These are phyloP conservation scores for Paracyclopina nana DNA, from an alignment of 1,140 invertebrate species.

Conservation along the genomic window DNA sequence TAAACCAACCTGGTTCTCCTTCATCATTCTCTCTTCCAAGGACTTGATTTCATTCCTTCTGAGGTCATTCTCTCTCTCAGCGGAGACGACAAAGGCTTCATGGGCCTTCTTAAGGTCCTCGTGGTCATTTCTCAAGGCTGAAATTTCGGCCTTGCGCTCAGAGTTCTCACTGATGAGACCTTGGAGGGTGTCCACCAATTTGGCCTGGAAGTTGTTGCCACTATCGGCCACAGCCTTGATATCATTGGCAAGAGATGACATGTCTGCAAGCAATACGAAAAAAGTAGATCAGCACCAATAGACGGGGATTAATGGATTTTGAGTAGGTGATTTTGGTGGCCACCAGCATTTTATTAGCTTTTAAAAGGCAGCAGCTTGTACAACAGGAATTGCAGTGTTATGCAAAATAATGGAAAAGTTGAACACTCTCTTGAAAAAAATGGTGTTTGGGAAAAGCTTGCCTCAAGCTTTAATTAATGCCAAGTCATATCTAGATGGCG, in stretches of 20 bases:
- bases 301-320: no score
- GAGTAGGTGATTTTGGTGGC: background rate
- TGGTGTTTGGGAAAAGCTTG: no score
- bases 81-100: conserved; percentile 13
- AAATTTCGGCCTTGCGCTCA: conserved; percentile 13
- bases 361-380: background rate
- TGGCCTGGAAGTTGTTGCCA: conserved; percentile 14
- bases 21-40: conserved; percentile 7
- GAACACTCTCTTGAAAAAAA: no score
- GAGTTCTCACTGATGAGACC: conserved; percentile 14
- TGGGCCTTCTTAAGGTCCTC: conserved; percentile 12
- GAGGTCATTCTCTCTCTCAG: conserved; percentile 15
- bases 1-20: conserved; percentile 16
- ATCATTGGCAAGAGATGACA: background rate
- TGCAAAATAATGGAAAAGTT: no score
- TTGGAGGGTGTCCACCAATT: conserved; percentile 13
- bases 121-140: conserved; percentile 5
- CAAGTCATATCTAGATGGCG: no score
- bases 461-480: no score
- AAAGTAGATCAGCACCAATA: no score
- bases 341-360: background rate
- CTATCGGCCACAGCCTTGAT: conserved; percentile 6
- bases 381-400: background rate
- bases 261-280: background rate
- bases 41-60: conserved; percentile 16